Evolutionary conservation across 1,140 invertebrate species (phyloP).

Genomic region (Ptiloglossa arizonensis): DNA sequence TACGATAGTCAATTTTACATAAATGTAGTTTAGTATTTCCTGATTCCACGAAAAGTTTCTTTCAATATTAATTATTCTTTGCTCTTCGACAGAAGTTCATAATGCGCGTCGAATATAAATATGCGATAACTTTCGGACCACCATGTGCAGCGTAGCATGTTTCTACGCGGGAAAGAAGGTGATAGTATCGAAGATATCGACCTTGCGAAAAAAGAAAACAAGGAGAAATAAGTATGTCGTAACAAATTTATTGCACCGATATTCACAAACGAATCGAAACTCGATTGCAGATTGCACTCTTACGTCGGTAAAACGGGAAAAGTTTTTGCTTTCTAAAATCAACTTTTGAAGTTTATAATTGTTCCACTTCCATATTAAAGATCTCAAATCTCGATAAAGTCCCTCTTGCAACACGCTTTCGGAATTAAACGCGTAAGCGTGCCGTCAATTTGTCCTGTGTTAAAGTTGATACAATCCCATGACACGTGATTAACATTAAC

Average conservation of each 20-base stretch:
- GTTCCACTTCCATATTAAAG: conserved; percentile 14
- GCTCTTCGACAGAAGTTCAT: too few species aligned
- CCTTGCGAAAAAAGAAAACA: not conserved
- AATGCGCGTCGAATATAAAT: not conserved
- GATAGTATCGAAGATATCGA: not conserved
- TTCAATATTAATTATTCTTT: too few species aligned
- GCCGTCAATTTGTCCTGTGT: not conserved
- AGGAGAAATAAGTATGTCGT: not conserved
- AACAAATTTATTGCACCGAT: not conserved
- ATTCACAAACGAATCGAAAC: not conserved
- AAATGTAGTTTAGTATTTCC: too few species aligned
- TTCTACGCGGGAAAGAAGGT: not conserved
- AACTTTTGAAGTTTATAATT: conserved; percentile 17
- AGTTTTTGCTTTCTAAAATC: conserved; percentile 27
- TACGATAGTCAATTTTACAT: too few species aligned
- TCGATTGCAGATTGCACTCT: not conserved
- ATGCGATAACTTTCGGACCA: not conserved
- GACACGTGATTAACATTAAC: not conserved
- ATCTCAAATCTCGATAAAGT: conserved; percentile 14
- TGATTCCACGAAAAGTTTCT: too few species aligned
- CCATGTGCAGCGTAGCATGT: not conserved
- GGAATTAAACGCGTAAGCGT: not conserved
- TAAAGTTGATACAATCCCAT: not conserved
- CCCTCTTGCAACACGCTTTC: not conserved
- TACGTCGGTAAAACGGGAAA: not conserved